These are phyloP conservation scores for Nibea albiflora DNA, from an alignment of 2,113 vertebrate genomes.

Conservation along the genomic window DNA sequence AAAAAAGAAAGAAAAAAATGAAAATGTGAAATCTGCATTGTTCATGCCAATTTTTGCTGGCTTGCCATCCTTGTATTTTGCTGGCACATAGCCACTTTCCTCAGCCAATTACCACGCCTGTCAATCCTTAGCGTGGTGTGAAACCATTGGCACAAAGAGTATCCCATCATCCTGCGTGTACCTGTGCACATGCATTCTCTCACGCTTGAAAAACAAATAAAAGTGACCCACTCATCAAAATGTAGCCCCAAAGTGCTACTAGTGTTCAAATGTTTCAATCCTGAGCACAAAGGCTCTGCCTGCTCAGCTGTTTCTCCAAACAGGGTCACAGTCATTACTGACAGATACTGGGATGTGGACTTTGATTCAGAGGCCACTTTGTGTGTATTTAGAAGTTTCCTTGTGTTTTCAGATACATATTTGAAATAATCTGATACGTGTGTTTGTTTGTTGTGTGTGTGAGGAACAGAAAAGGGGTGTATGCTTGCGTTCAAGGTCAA, in stretches of 20 bases:
- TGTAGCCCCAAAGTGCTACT: not conserved
- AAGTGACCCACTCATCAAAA: not conserved
- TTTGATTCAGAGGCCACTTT: constrained; percentile 27
- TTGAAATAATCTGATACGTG: constrained; percentile 44
- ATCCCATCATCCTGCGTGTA: not conserved
- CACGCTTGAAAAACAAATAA: not conserved
- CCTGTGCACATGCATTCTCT: not conserved
- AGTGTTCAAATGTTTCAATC: not conserved
- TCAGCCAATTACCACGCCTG: not conserved
- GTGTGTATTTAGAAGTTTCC: constrained; percentile 21
- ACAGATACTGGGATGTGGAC: constrained; percentile 4
- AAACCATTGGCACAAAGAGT: not conserved
- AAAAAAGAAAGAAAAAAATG: too few relatives aligned
- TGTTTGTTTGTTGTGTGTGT: constrained; percentile 45
- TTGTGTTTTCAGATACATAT: constrained; percentile 37
- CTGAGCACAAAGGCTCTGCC: not conserved
- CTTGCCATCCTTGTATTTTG: not conserved
- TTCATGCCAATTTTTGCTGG: not conserved
- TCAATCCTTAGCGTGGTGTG: not conserved
- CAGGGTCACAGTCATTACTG: constrained; percentile 17
- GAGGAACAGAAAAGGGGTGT: constrained; percentile 26
- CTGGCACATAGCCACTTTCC: not conserved
- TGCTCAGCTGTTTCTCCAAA: not conserved
- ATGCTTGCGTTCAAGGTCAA: constrained; percentile 75
- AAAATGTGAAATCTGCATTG: not conserved